Conservation (phyloP, 2,113 vertebrate species). For the Delphinapterus leucas region DNA sequence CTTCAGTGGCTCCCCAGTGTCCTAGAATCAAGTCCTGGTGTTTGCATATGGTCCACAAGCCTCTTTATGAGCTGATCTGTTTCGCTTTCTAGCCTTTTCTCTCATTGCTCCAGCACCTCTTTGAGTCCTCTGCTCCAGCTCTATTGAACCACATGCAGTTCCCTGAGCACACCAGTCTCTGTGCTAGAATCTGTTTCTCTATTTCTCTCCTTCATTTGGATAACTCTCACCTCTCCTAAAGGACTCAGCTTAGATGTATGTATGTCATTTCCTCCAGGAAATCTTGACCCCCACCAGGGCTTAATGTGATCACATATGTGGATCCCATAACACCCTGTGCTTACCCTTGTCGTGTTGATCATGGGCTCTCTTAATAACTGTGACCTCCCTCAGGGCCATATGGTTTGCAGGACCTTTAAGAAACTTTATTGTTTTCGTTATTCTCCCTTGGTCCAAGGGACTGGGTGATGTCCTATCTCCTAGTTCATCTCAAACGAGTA, state of each 20-base stretch:
- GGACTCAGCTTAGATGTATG: background rate
- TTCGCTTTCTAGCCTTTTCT: background rate
- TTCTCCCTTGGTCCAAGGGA: background rate
- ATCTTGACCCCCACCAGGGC: background rate
- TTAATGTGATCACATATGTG: background rate
- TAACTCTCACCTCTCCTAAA: background rate
- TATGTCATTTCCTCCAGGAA: background rate
- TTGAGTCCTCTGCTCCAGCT: background rate
- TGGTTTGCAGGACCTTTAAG: background rate
- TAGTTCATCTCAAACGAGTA: background rate
- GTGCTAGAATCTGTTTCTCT: background rate
- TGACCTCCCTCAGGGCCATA: background rate
- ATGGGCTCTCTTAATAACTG: background rate
- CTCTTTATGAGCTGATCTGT: background rate
- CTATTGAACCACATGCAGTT: background rate
- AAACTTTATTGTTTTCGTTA: background rate
- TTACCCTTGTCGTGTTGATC: background rate
- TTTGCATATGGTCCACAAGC: background rate
- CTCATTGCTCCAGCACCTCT: background rate
- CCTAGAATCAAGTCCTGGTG: background rate
- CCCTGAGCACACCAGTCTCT: background rate
- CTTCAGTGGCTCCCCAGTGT: background rate
- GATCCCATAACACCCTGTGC: background rate
- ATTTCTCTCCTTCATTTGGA: background rate
- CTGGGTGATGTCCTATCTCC: background rate